phyloP scores from a whole-genome alignment of 2,797 vertebrate genomes.

The Emydoidea blandingii region DNA sequence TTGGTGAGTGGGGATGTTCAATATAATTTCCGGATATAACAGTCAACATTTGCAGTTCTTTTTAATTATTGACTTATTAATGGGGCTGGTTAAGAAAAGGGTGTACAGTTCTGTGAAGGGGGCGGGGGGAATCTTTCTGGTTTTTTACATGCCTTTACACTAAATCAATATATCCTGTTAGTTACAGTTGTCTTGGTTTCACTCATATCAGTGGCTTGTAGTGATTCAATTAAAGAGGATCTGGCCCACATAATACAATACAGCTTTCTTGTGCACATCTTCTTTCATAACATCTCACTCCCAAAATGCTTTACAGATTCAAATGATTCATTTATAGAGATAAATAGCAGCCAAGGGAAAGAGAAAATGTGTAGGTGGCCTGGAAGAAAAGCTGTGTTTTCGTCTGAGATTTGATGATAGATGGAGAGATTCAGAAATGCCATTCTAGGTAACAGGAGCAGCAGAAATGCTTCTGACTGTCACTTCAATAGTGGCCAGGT shows the following conservation, averaged over 20 bases:
- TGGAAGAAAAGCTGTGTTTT: neutral
- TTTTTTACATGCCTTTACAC: neutral
- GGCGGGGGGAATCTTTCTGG: fast-evolving
- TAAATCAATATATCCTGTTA: neutral
- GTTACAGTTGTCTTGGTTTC: neutral
- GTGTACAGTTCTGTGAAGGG: neutral
- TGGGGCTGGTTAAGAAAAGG: neutral
- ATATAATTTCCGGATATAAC: neutral
- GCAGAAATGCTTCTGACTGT: neutral
- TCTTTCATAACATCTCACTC: neutral
- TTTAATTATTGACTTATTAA: neutral
- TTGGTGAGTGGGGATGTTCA: conserved; percentile 6
- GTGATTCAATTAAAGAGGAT: neutral
- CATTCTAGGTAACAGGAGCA: neutral
- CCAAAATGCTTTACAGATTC: neutral
- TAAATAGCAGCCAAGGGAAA: neutral
- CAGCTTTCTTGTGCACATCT: neutral
- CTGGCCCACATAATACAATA: neutral
- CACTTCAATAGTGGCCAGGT: neutral
- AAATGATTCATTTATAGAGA: neutral
- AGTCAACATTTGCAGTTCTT: neutral
- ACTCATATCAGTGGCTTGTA: neutral
- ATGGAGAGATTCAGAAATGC: neutral
- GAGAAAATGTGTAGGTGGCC: neutral
- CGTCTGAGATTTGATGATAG: neutral